These are phyloP conservation scores for Zingel zingel DNA, from an alignment of 2,113 vertebrate genomes.

Conservation along the genomic window DNA sequence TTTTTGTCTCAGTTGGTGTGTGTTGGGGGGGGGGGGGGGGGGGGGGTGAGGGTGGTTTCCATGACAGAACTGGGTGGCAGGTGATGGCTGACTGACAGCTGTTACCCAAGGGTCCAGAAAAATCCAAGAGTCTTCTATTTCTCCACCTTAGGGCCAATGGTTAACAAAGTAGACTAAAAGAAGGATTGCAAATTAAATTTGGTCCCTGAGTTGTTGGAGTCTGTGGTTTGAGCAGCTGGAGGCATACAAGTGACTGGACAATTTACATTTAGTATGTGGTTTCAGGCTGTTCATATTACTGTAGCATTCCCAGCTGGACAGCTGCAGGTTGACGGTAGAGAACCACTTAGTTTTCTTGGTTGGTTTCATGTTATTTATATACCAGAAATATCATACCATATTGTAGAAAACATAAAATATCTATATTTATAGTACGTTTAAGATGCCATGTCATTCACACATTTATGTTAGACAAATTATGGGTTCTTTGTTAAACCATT, in stretches of 20 bases:
- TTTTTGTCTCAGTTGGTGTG: slow-evolving; percentile 64
- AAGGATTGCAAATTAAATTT: slow-evolving; percentile 37
- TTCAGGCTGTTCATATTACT: slow-evolving; percentile 31
- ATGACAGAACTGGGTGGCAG: slow-evolving; percentile 78
- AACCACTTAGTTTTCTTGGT: background rate
- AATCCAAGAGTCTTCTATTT: slow-evolving; percentile 58
- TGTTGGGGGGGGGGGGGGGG: background rate
- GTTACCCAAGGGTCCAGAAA: slow-evolving; percentile 52
- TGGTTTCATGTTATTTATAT: background rate
- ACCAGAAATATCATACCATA: background rate
- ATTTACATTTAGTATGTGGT: slow-evolving; percentile 30
- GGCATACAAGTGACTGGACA: slow-evolving; percentile 39
- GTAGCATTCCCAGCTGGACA: slow-evolving; percentile 9
- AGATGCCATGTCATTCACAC: background rate
- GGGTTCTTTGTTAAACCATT: no score
- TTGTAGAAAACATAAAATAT: background rate
- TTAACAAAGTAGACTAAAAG: slow-evolving; percentile 40
- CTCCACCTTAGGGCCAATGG: slow-evolving; percentile 14
- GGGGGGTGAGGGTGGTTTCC: slow-evolving; percentile 1
- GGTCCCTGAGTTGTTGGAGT: slow-evolving; percentile 30
- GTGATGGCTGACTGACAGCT: slow-evolving; percentile 73
- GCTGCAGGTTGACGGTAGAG: slow-evolving; percentile 9
- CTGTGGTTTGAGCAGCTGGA: slow-evolving; percentile 51
- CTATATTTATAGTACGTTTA: background rate
- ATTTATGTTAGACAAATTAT: no score